Percentiles rank a stretch among this genome's conserved stretches.
Conservation (phyloP, 2,113 vertebrate species). For the Garra rufa region DNA sequence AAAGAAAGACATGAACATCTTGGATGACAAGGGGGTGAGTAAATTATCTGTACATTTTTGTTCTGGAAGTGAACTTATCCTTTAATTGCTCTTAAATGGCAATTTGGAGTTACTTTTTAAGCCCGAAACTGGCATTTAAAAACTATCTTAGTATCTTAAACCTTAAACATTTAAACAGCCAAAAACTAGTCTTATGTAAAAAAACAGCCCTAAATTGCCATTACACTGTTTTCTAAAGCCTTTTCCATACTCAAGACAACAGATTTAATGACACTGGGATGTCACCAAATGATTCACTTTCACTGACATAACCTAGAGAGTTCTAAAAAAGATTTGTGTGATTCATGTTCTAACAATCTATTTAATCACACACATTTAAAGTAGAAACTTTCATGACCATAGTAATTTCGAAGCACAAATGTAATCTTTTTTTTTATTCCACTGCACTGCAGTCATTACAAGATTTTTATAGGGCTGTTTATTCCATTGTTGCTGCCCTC, state of each 20-base stretch:
- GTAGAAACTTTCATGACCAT: background rate
- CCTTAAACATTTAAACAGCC: too few relatives aligned
- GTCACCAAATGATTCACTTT: conserved; percentile 6
- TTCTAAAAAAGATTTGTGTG: background rate
- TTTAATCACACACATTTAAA: conserved; percentile 14
- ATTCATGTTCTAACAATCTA: conserved; percentile 16
- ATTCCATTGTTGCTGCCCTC: conserved; percentile 10
- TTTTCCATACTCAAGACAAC: background rate
- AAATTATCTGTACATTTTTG: too few relatives aligned
- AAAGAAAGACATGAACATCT: too few relatives aligned
- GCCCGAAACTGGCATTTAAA: background rate
- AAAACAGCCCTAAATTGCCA: background rate
- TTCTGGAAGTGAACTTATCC: too few relatives aligned
- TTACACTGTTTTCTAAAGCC: background rate
- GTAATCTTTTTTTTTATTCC: background rate
- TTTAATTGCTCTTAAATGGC: too few relatives aligned
- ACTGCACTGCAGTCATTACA: conserved; percentile 12
- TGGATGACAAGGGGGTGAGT: too few relatives aligned
- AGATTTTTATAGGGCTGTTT: background rate
- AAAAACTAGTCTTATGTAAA: background rate
- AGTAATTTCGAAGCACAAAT: conserved; percentile 3
- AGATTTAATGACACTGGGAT: background rate
- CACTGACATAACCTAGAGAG: background rate
- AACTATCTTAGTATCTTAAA: too few relatives aligned
- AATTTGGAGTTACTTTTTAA: background rate